A percentile compares a stretch with the other conserved stretches of the same genome.
Evolutionary conservation across 1,140 invertebrate species (phyloP).

Genomic region (Rhopalosiphum maidis): DNA sequence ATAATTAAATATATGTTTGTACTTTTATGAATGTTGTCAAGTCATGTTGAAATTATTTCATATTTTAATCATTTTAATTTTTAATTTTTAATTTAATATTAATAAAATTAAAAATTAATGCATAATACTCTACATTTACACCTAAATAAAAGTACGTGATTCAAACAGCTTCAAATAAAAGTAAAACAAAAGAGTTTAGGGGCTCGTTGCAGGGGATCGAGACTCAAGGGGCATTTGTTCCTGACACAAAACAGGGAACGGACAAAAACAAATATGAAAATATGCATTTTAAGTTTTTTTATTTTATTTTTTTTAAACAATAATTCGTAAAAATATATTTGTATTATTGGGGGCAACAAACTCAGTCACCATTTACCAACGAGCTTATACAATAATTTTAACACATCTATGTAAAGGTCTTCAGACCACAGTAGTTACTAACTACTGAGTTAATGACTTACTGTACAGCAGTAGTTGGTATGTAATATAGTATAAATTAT

Average conservation of each 20-base stretch:
- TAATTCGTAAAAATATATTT: neutral
- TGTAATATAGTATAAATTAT: neutral
- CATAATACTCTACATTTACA: neutral
- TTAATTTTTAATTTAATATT: neutral
- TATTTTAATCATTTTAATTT: neutral
- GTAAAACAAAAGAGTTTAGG: neutral
- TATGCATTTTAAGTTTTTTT: slow-evolving; percentile 11
- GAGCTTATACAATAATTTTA: neutral
- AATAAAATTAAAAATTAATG: neutral
- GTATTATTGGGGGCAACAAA: neutral
- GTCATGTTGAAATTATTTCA: neutral
- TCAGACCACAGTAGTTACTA: neutral
- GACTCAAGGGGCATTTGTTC: neutral
- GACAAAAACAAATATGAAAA: neutral
- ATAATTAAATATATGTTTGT: slow-evolving; percentile 4
- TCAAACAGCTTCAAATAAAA: neutral
- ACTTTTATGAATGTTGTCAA: neutral
- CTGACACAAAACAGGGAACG: neutral
- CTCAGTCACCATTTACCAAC: neutral
- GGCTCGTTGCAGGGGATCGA: neutral
- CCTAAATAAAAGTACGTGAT: neutral
- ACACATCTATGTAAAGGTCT: neutral
- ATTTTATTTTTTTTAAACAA: neutral
- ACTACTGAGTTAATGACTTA: no score
- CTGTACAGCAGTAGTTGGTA: neutral